A percentile compares a stretch with the other conserved stretches of the same genome.
phyloP scores from a whole-genome alignment of 2,113 vertebrate species.

The Scolopax mira region DNA sequence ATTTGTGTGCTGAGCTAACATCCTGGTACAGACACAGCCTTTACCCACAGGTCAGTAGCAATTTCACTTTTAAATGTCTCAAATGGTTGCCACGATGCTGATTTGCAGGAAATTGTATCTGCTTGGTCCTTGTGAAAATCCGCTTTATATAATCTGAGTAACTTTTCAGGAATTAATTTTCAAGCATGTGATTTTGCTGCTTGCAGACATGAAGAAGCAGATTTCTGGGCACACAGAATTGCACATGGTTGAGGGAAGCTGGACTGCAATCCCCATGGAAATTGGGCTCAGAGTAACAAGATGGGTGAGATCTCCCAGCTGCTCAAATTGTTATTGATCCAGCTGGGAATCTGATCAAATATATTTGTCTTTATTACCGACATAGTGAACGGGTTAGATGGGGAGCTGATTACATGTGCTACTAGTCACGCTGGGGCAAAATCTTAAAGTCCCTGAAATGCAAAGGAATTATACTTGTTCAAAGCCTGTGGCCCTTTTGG shows the following conservation, averaged over 20 bases:
- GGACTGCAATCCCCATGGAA: background rate
- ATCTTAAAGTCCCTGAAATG: background rate
- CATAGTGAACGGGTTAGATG: background rate
- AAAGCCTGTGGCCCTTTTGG: background rate
- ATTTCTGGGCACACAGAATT: background rate
- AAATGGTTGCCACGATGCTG: background rate
- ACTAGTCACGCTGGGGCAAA: background rate
- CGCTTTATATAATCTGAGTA: background rate
- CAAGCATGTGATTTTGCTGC: background rate
- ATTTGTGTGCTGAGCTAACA: background rate
- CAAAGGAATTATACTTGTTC: background rate
- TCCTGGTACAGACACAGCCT: background rate
- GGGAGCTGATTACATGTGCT: constrained; percentile 9
- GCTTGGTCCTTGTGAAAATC: background rate
- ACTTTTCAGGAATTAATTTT: background rate
- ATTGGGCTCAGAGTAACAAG: background rate
- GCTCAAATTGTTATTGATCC: constrained; percentile 52
- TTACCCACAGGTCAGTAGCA: background rate
- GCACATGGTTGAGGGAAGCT: background rate
- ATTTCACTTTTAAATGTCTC: background rate
- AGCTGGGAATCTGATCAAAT: constrained; percentile 20
- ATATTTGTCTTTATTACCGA: constrained; percentile 33
- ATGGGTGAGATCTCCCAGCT: constrained; percentile 11
- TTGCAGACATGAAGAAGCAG: background rate
- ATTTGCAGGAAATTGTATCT: background rate